Percentiles rank a stretch among this genome's conserved stretches.
These are phyloP conservation scores for Leptarthrus brevirostris DNA, from an alignment of 2,888 invertebrate species.

Conservation along the genomic window DNA sequence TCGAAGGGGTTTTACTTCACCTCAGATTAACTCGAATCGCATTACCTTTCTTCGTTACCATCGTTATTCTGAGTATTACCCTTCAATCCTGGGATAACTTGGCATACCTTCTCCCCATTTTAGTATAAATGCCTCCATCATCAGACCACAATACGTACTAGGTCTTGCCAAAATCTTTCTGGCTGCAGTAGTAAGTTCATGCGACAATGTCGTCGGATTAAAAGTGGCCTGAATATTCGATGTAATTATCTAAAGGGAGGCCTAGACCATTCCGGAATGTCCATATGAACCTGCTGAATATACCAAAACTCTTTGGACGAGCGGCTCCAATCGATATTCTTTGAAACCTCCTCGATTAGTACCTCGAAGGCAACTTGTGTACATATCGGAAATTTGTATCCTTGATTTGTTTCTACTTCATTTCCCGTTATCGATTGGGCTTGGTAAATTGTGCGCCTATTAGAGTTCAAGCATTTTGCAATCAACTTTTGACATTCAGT, in stretches of 20 bases:
- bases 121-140: no score
- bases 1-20: neutral
- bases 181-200: neutral
- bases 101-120: no score
- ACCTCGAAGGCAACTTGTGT: constrained; percentile 6
- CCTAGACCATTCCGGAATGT: neutral
- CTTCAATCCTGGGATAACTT: neutral
- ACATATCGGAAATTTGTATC: constrained; percentile 15
- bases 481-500: constrained; percentile 12
- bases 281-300: constrained; percentile 9
- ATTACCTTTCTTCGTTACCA: neutral
- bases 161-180: neutral
- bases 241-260: constrained; percentile 35
- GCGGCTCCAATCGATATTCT: neutral
- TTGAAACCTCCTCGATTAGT: constrained; percentile 1
- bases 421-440: constrained; percentile 29
- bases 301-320: constrained; percentile 3
- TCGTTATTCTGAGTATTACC: neutral
- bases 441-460: neutral
- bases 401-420: constrained; percentile 30
- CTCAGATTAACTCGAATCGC: neutral
- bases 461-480: constrained; percentile 15
- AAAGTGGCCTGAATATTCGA: constrained; percentile 27
- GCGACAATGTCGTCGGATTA: constrained; percentile 27
- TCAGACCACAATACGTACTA: neutral